These are phyloP conservation scores for Trimorus sp. DNA, from an alignment of 2,888 invertebrate genomes.

Conservation along the genomic window DNA sequence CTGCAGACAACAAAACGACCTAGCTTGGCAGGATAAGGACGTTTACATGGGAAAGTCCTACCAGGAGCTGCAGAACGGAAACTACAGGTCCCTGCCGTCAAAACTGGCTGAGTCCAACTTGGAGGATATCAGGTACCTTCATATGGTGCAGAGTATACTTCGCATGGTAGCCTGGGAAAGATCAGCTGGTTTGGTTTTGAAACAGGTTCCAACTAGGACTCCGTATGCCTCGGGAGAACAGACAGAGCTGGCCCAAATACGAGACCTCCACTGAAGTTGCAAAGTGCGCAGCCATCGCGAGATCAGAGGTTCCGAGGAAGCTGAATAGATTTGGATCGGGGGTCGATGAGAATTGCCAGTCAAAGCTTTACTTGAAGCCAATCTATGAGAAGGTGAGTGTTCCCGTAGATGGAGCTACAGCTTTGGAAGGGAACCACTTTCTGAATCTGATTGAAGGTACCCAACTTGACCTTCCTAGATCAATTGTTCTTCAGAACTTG, in stretches of 20 bases:
- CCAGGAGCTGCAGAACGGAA: slow-evolving; percentile 70
- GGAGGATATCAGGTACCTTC: slow-evolving; percentile 66
- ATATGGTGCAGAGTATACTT: background rate
- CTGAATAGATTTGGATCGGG: slow-evolving; percentile 81
- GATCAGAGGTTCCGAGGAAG: background rate
- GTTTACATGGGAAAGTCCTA: slow-evolving; percentile 83
- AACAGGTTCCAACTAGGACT: slow-evolving; percentile 63
- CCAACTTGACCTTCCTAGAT: too few relatives aligned
- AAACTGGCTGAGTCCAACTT: slow-evolving; percentile 72
- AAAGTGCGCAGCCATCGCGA: too few relatives aligned
- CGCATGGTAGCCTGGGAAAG: too few relatives aligned
- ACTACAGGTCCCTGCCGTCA: slow-evolving; percentile 71
- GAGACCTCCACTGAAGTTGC: slow-evolving; percentile 7
- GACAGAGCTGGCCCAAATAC: slow-evolving; percentile 71
- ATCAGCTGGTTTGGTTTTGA: background rate
- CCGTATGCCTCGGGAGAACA: slow-evolving; percentile 48
- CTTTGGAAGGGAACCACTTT: too few relatives aligned
- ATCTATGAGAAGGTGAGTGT: slow-evolving; percentile 3
- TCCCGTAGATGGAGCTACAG: too few relatives aligned
- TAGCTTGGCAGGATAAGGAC: slow-evolving; percentile 83
- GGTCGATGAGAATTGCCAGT: slow-evolving; percentile 81
- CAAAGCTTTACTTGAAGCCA: slow-evolving; percentile 79
- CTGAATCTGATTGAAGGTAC: too few relatives aligned
- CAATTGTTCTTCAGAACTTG: too few relatives aligned
- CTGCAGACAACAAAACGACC: too few relatives aligned